phyloP scores from a whole-genome alignment of 2,797 vertebrate species.

The Xenops minutus region DNA sequence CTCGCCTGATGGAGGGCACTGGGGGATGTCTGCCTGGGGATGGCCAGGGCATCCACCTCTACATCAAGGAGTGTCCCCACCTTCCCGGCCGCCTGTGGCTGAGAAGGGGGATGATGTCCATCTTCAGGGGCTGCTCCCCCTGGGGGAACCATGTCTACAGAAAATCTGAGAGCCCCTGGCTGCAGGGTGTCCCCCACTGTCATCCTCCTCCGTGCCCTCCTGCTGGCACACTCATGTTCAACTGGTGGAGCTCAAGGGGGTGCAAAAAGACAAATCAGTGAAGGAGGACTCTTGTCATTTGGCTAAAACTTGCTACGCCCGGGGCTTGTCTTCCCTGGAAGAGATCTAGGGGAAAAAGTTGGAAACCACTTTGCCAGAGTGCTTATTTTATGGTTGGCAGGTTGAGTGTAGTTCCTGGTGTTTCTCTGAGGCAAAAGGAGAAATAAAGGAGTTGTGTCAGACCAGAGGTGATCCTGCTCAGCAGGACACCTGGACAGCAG shows the following conservation, averaged over 20 bases:
- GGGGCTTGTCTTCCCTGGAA: not conserved
- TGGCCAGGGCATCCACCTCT: not conserved
- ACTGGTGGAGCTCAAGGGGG: not conserved
- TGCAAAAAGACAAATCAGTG: not conserved
- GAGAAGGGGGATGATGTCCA: not conserved
- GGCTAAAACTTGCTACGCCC: not conserved
- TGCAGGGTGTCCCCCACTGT: rapidly evolving
- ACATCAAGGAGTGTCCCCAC: rapidly evolving
- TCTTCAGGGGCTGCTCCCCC: not conserved
- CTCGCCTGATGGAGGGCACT: not conserved
- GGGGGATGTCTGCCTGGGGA: too few species aligned
- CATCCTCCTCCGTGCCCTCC: rapidly evolving
- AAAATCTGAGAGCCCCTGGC: rapidly evolving
- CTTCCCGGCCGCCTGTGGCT: rapidly evolving
- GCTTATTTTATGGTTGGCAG: not conserved
- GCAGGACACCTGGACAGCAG: not conserved
- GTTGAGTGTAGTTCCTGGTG: not conserved
- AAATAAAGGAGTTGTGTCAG: not conserved
- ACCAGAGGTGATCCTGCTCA: not conserved
- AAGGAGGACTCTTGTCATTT: not conserved
- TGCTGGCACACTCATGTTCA: not conserved
- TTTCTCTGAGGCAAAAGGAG: not conserved
- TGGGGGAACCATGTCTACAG: rapidly evolving
- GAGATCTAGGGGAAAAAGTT: not conserved
- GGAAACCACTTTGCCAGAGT: not conserved